phyloP scores from a whole-genome alignment of 2,888 invertebrate genomes.

The Pelosia muscerda region DNA sequence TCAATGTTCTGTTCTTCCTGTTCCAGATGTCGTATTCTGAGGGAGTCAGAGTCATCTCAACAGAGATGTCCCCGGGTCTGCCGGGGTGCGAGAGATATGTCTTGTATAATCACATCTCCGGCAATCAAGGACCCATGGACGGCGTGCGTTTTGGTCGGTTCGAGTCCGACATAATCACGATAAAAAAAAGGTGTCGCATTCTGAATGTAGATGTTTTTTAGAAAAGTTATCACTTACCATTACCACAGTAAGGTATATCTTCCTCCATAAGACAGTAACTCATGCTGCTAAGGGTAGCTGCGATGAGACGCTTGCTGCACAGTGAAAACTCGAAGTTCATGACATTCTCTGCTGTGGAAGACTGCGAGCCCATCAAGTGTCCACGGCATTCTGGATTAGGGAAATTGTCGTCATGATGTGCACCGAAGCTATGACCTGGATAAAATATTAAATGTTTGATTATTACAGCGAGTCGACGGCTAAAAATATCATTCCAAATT shows the following conservation, averaged over 20 bases:
- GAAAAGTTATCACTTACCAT: constrained; percentile 67
- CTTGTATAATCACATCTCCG: no score
- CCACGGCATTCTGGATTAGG: constrained; percentile 75
- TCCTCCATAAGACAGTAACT: constrained; percentile 80
- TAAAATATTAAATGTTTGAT: neutral
- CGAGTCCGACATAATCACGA: no score
- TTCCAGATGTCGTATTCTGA: no score
- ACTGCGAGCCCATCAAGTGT: constrained; percentile 82
- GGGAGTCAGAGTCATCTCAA: no score
- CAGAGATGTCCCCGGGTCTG: no score
- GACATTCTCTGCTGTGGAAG: constrained; percentile 62
- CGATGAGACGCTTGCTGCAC: constrained; percentile 82
- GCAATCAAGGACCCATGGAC: no score
- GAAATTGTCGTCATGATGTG: constrained; percentile 83
- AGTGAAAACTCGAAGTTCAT: constrained; percentile 78
- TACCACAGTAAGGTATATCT: constrained; percentile 82
- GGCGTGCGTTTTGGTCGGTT: no score
- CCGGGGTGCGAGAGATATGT: no score
- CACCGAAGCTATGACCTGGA: constrained; percentile 85
- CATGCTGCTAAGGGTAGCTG: constrained; percentile 79
- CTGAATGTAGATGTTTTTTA: neutral
- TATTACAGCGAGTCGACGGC: neutral
- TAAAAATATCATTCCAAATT: no score
- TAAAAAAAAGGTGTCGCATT: no score
- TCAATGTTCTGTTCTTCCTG: no score